phyloP scores from a whole-genome alignment of 1,140 invertebrate genomes.

The Sinonovacula constricta region DNA sequence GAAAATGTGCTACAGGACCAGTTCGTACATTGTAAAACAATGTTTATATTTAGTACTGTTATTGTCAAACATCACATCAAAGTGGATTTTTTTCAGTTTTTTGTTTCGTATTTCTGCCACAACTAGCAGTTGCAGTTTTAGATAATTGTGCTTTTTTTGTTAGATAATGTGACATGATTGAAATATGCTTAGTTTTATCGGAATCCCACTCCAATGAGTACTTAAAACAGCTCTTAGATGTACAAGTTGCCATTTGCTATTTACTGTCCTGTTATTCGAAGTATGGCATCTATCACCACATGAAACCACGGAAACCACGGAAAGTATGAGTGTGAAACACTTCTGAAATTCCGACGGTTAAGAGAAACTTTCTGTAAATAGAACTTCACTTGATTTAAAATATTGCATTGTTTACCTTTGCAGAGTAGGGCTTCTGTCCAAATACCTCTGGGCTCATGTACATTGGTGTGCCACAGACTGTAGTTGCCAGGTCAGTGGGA shows the following conservation, averaged over 20 bases:
- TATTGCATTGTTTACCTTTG: slow-evolving; percentile 14
- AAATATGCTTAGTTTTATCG: no score
- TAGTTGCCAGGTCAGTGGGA: slow-evolving; percentile 17
- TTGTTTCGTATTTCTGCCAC: no score
- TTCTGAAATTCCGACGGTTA: not conserved
- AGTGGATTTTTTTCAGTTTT: no score
- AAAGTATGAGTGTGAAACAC: no score
- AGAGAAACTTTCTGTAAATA: not conserved
- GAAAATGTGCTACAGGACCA: not conserved
- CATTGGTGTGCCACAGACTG: slow-evolving; percentile 18
- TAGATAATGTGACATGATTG: not conserved
- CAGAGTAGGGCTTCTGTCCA: slow-evolving; percentile 13
- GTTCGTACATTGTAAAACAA: not conserved
- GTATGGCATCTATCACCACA: no score
- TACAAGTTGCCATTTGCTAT: not conserved
- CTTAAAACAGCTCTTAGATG: not conserved
- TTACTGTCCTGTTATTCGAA: not conserved
- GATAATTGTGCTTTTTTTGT: not conserved
- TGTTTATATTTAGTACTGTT: not conserved
- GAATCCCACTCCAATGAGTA: no score
- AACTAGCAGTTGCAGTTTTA: not conserved
- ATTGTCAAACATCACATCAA: not conserved
- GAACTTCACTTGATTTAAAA: not conserved
- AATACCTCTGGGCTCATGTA: slow-evolving; percentile 45
- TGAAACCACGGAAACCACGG: no score